Base-by-base conservation (phyloP, 2,113 vertebrate species). In the Terrapene triunguis region DNA sequence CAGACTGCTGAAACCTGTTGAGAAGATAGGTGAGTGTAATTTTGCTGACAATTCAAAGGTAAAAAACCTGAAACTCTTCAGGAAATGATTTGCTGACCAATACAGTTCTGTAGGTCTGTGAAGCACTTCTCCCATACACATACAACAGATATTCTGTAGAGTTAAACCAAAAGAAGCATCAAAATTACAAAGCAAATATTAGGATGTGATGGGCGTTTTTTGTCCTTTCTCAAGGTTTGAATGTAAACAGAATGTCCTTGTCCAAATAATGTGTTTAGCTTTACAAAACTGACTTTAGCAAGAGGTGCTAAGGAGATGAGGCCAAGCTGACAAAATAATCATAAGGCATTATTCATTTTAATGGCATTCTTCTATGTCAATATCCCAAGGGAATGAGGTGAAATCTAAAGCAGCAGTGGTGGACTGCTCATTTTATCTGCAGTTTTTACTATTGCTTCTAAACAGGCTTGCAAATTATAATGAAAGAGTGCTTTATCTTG, bases 281-380 rank as follows among this genome's bases (percentile, higher is more conserved):
- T 93, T 90, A 83, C 78, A 27, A 88, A 96, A 93, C 17, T 83
- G 12, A 90, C 88, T 92, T 93, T 78, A 89, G 29, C 35, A 87
- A 47, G 32, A 84, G 12, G 0, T 32, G 29, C 94, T 87, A 87
- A 87, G 19, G 47, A 38, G 82, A 88, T 62, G 35, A 11, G 47
- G 55, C 85, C 89, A 93, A 83, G 80, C 55, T 88, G 48, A 95
- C 94, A 88, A 93, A 87, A 87, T 51, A 94, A 13, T 42, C 24
- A 35, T 17, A 82, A 89, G 27, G 24, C 42, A 13, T 80, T 96
- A 35, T 96, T 92, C 89, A 92, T 59, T 85, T 93, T 82, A 80
- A 50, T 92, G 44, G 12, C 0, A 0, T 59, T 55, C 16, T 89
- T 51, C 27, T 11, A 25, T 83, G 5, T 42, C 44, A 80, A 9